Conservation (phyloP, 23 tunicate genomes). For the Styela clava region DNA sequence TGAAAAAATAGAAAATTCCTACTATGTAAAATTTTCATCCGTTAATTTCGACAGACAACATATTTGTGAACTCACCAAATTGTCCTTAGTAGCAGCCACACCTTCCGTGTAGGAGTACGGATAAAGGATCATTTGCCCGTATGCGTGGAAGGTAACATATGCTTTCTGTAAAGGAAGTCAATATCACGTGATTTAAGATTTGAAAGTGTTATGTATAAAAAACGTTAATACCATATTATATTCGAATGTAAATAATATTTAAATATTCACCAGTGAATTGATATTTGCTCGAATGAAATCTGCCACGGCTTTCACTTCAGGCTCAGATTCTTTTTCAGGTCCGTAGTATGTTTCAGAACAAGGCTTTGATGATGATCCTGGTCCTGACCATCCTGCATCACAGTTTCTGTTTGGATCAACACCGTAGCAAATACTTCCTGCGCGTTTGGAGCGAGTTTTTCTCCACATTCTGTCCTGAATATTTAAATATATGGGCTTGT, state of each 20-base stretch:
- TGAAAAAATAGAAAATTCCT: no score
- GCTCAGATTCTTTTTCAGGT: constrained; percentile 68
- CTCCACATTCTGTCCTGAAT: constrained; percentile 95
- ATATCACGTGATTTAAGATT: constrained; percentile 1
- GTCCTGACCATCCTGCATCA: constrained; percentile 75
- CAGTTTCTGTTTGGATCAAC: constrained; percentile 93
- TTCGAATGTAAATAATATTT: no score
- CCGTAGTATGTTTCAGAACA: constrained; percentile 94
- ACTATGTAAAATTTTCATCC: no score
- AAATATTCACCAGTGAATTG: constrained; percentile 9
- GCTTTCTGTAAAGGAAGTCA: constrained; percentile 37
- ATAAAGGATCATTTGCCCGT: constrained; percentile 61
- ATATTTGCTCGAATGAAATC: constrained; percentile 31
- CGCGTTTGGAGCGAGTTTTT: constrained; percentile 65
- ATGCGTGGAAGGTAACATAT: constrained; percentile 87
- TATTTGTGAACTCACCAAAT: not conserved
- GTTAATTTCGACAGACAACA: no score
- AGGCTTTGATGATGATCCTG: constrained; percentile 67
- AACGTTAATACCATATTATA: no score
- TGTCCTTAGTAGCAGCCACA: not conserved
- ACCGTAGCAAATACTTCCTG: constrained; percentile 51
- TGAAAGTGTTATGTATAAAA: not conserved
- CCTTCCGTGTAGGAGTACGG: constrained; percentile 65
- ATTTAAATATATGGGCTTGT: not conserved
- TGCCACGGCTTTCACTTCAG: constrained; percentile 41